Conservation (phyloP, 2,113 vertebrate species). For the Lucifuga dentata region DNA sequence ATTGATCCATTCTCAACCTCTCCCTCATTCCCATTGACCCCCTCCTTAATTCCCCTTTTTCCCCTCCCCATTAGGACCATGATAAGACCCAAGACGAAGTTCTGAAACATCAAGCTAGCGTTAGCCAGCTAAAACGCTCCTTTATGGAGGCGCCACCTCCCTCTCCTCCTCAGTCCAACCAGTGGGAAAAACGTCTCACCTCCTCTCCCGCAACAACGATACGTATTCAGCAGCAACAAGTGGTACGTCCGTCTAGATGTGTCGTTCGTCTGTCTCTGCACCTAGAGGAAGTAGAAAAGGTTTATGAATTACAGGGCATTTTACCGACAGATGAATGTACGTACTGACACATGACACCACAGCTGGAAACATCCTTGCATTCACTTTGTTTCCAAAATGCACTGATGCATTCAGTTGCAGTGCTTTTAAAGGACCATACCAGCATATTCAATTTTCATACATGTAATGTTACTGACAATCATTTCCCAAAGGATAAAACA, state of each 20-base stretch:
- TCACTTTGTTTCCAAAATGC: too few relatives aligned
- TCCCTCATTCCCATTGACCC: background rate
- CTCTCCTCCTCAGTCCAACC: slow-evolving; percentile 90
- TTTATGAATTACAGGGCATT: background rate
- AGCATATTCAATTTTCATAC: too few relatives aligned
- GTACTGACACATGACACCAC: too few relatives aligned
- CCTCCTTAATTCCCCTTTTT: background rate
- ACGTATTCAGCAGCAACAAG: slow-evolving; percentile 90
- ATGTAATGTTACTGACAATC: too few relatives aligned
- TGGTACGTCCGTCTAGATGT: slow-evolving; percentile 89
- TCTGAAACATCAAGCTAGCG: slow-evolving; percentile 99
- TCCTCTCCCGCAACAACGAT: slow-evolving; percentile 92
- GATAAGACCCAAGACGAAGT: slow-evolving; percentile 99
- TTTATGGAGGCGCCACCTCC: slow-evolving; percentile 99
- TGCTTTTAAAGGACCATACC: background rate
- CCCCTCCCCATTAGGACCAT: slow-evolving; percentile 88
- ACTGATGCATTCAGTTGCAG: slow-evolving; percentile 2
- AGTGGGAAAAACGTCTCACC: slow-evolving; percentile 98
- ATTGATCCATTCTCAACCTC: background rate
- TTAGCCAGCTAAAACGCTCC: slow-evolving; percentile 99
- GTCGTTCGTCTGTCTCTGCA: slow-evolving; percentile 32
- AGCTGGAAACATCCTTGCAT: too few relatives aligned
- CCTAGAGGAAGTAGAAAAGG: background rate
- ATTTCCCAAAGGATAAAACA: too few relatives aligned
- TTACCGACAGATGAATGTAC: background rate